Evolutionary conservation across 1,140 invertebrate species (phyloP).

Genomic region (Bombus balteatus): DNA sequence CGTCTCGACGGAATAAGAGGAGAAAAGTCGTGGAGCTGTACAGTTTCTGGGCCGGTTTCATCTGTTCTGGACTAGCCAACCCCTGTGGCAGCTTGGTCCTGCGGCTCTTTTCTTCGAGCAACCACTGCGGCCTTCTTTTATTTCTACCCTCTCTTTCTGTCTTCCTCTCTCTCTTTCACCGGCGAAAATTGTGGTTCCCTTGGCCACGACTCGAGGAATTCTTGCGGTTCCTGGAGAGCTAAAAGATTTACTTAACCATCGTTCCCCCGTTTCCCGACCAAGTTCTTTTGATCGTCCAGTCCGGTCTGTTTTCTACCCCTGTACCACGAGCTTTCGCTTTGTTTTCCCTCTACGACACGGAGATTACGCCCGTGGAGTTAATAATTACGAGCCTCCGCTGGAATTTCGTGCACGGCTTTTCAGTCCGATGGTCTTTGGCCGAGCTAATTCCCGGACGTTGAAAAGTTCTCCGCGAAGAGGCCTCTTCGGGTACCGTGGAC

Average conservation of each 20-base stretch:
- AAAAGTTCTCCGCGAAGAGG: neutral
- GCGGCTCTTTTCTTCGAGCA: slow-evolving; percentile 22
- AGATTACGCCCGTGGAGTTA: slow-evolving; percentile 34
- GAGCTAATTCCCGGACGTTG: neutral
- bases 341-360: slow-evolving; percentile 9
- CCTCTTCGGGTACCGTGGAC: neutral
- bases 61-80: slow-evolving; percentile 10
- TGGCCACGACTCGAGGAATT: slow-evolving; percentile 33
- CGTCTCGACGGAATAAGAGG: slow-evolving; percentile 25
- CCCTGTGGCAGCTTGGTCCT: neutral
- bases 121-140: slow-evolving; percentile 20
- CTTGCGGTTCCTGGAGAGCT: slow-evolving; percentile 29
- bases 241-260: slow-evolving; percentile 52
- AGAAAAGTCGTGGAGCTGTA: slow-evolving; percentile 45
- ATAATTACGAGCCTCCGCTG: slow-evolving; percentile 23
- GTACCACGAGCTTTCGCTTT: neutral
- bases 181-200: slow-evolving; percentile 44
- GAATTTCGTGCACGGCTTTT: slow-evolving; percentile 7
- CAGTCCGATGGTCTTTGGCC: neutral
- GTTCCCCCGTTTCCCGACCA: slow-evolving; percentile 6
- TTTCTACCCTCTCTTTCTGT: neutral
- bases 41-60: neutral
- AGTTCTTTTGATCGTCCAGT: slow-evolving; percentile 41
- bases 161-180: neutral
- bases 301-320: neutral